Percentiles rank a stretch among this genome's conserved stretches.
These are phyloP conservation scores for Burhinus bistriatus DNA, from an alignment of 2,113 vertebrate species.

Conservation along the genomic window DNA sequence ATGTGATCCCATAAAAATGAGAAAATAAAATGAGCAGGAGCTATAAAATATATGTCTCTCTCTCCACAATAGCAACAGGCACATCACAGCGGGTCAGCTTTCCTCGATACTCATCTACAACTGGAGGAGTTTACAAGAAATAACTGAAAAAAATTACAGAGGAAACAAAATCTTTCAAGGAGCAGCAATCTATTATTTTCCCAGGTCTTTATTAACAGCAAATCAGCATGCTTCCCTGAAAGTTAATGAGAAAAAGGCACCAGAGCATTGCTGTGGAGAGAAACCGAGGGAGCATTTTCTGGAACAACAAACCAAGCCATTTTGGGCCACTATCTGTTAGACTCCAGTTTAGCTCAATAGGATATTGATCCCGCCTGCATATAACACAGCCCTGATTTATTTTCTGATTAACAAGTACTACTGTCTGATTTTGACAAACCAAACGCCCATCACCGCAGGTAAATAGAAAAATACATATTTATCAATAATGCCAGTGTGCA, in stretches of 20 bases:
- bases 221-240: background rate
- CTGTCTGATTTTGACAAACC: constrained; percentile 67
- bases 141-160: background rate
- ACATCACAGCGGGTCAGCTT: background rate
- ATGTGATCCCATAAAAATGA: background rate
- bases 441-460: constrained; percentile 53
- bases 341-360: constrained; percentile 67
- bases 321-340: constrained; percentile 63
- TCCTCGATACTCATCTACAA: background rate
- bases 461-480: background rate
- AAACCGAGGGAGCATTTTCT: background rate
- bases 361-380: constrained; percentile 74
- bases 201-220: background rate
- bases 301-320: constrained; percentile 53
- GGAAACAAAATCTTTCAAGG: background rate
- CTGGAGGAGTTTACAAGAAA: background rate
- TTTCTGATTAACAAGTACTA: constrained; percentile 75
- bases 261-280: background rate
- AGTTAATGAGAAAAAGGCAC: constrained; percentile 33
- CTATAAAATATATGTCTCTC: background rate
- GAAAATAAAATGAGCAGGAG: background rate
- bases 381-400: constrained; percentile 60
- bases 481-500: background rate
- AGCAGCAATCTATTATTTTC: background rate
- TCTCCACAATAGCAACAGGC: background rate